phyloP scores from a whole-genome alignment of 2,113 vertebrate species.

The Colinus virginianus region DNA sequence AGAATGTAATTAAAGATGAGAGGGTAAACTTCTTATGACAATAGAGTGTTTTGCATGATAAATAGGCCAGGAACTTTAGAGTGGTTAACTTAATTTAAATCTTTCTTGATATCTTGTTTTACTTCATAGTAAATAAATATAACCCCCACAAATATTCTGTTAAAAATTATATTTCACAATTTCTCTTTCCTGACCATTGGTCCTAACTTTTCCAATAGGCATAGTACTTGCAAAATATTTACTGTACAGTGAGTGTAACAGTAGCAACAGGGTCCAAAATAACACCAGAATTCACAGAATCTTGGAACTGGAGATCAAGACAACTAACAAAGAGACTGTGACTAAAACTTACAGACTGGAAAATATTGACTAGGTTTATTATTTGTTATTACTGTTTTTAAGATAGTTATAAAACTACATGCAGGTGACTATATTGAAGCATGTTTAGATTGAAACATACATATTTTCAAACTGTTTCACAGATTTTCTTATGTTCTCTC shows the following conservation, averaged over 20 bases:
- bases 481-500: neutral
- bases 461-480: neutral
- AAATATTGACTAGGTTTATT: neutral
- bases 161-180: neutral
- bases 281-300: neutral
- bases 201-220: neutral
- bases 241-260: neutral
- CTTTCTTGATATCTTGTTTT: fast-evolving
- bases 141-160: neutral
- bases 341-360: neutral
- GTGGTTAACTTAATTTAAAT: neutral
- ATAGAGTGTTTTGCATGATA: neutral
- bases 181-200: neutral
- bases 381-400: neutral
- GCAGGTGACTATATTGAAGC: neutral
- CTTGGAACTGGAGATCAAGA: neutral
- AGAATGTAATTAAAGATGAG: neutral
- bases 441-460: neutral
- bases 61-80: neutral
- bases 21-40: neutral
- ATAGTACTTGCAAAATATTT: neutral
- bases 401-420: neutral
- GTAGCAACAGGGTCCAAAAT: neutral
- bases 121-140: neutral
- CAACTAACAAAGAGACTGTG: neutral